Percentiles rank a stretch among this genome's conserved stretches.
Evolutionary conservation across 2,888 invertebrate genomes (phyloP).

Genomic region (Orchesellides sinensis): DNA sequence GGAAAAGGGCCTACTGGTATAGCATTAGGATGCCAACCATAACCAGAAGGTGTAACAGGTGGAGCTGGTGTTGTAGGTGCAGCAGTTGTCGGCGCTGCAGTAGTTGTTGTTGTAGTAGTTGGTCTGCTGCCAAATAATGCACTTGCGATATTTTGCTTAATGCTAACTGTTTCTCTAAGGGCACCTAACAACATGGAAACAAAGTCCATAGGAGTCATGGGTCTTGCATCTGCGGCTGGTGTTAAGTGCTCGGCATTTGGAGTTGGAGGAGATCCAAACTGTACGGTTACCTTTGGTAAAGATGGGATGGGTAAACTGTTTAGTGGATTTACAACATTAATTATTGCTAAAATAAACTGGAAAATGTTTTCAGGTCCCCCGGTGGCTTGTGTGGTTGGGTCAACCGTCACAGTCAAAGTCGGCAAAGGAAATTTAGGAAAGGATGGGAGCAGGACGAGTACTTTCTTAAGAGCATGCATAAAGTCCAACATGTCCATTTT

Average conservation of each 20-base stretch:
- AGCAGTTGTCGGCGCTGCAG: neutral
- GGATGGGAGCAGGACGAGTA: conserved; percentile 52
- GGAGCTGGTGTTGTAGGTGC: neutral
- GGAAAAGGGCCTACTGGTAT: conserved; percentile 8
- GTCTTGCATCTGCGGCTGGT: neutral
- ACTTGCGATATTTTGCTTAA: neutral
- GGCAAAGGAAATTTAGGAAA: conserved; percentile 66
- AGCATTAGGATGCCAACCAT: conserved; percentile 33
- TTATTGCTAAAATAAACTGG: conserved; percentile 65
- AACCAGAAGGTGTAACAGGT: neutral
- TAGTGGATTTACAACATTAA: conserved; percentile 34
- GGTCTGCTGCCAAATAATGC: conserved; percentile 26
- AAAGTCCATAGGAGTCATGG: conserved; percentile 56
- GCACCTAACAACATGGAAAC: conserved; percentile 54
- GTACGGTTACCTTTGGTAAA: conserved; percentile 60
- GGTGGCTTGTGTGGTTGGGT: conserved; percentile 34
- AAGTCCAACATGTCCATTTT: conserved; percentile 60
- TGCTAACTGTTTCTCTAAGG: conserved; percentile 35
- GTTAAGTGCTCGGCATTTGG: neutral
- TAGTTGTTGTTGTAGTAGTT: neutral
- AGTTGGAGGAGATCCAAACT: conserved; percentile 48
- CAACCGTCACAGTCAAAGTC: conserved; percentile 63
- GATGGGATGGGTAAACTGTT: conserved; percentile 51
- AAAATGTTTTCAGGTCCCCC: conserved; percentile 67
- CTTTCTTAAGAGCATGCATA: conserved; percentile 35